phyloP scores from a whole-genome alignment of 2,797 vertebrate species.

The Amazona ochrocephala region DNA sequence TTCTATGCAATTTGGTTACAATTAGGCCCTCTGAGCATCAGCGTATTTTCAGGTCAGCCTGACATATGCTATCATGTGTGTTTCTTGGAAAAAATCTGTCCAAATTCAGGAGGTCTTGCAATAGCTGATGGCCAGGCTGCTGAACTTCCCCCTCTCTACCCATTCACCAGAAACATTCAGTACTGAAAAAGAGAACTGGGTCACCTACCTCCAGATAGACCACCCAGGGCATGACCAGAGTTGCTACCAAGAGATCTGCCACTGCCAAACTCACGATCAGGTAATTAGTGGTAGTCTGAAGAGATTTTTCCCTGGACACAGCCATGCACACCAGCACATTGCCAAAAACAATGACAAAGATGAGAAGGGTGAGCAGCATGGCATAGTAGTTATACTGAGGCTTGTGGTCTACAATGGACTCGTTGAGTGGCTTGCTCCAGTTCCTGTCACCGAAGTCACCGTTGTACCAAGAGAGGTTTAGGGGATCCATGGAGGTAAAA shows the following conservation, averaged over 20 bases:
- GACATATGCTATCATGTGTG: neutral
- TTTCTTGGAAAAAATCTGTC: neutral
- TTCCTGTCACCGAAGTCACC: constrained; percentile 85
- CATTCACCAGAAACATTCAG: neutral
- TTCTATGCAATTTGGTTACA: neutral
- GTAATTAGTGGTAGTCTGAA: constrained; percentile 99
- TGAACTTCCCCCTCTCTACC: neutral
- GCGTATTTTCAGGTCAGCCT: neutral
- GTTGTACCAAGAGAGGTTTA: constrained; percentile 90
- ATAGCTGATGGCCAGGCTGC: neutral
- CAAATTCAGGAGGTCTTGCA: neutral
- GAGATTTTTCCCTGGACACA: constrained; percentile 93
- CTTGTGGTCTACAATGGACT: constrained; percentile 77
- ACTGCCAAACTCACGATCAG: constrained; percentile 97
- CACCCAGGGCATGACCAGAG: constrained; percentile 97
- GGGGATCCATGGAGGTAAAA: constrained; percentile 87
- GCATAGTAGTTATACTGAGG: constrained; percentile 96
- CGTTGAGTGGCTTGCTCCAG: constrained; percentile 85
- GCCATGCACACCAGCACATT: constrained; percentile 98
- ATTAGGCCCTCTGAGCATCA: neutral
- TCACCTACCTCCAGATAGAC: constrained; percentile 92
- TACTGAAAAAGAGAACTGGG: neutral
- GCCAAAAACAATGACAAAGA: constrained; percentile 96
- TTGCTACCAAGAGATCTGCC: constrained; percentile 96
- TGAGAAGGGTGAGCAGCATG: constrained; percentile 95